A percentile compares a stretch with the other conserved stretches of the same genome.
These are phyloP conservation scores for Drosophila mimica DNA, from an alignment of 2,888 invertebrate genomes.

Conservation along the genomic window DNA sequence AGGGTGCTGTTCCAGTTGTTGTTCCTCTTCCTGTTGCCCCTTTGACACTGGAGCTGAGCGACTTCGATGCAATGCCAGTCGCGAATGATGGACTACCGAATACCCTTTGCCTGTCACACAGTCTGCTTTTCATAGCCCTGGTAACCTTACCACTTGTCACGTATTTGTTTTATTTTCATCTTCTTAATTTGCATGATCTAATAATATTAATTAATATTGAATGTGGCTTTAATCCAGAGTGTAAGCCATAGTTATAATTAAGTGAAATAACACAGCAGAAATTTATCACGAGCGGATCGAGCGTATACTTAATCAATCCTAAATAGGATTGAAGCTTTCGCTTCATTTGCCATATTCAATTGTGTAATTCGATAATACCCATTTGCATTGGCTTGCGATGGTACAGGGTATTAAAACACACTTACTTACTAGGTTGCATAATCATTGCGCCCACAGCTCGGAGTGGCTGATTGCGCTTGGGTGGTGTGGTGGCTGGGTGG, in stretches of 20 bases:
- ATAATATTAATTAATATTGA: not conserved
- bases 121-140: not conserved
- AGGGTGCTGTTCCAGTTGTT: constrained; percentile 41
- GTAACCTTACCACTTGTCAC: not conserved
- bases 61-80: not conserved
- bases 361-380: not conserved
- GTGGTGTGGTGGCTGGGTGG: not conserved
- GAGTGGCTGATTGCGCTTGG: constrained; percentile 46
- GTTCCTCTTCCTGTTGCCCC: constrained; percentile 17
- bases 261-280: not conserved
- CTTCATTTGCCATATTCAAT: not conserved
- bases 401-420: constrained; percentile 27
- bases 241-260: not conserved
- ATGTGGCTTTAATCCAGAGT: too few relatives aligned
- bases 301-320: not conserved
- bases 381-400: not conserved
- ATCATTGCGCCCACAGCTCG: constrained; percentile 52
- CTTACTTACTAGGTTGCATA: constrained; percentile 58
- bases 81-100: not conserved
- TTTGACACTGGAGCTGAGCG: constrained; percentile 5
- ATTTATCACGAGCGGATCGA: not conserved
- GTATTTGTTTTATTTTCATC: not conserved
- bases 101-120: not conserved
- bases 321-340: not conserved
- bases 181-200: not conserved